These are phyloP conservation scores for Thunnus thynnus DNA, from an alignment of 2,113 vertebrate genomes.

Conservation along the genomic window DNA sequence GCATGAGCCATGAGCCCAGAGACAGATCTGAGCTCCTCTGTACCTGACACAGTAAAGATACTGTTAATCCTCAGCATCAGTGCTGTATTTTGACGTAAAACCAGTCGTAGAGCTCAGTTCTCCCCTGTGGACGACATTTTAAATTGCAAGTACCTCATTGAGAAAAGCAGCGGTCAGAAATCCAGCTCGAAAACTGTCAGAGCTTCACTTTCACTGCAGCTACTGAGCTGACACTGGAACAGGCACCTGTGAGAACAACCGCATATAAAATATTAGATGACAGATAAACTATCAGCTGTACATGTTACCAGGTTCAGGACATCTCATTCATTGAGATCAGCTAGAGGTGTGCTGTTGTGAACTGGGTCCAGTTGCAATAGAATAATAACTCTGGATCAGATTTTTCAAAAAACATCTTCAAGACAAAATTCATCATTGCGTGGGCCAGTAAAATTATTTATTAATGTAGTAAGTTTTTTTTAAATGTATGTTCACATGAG, in stretches of 20 bases:
- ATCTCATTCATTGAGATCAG: neutral
- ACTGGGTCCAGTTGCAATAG: too few relatives aligned
- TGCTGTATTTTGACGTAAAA: neutral
- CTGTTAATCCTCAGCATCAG: neutral
- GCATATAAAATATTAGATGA: neutral
- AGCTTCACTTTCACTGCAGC: constrained; percentile 12
- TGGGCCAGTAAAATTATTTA: too few relatives aligned
- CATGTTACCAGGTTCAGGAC: neutral
- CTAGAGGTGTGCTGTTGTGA: too few relatives aligned
- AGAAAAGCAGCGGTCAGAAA: constrained; percentile 8
- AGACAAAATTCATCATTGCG: too few relatives aligned
- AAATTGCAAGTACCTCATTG: constrained; percentile 69
- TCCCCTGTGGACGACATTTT: too few relatives aligned
- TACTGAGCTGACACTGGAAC: neutral
- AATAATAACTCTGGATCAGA: too few relatives aligned
- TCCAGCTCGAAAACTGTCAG: constrained; percentile 11
- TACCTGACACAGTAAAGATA: constrained; percentile 62
- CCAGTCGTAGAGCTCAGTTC: neutral
- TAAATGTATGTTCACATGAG: too few relatives aligned
- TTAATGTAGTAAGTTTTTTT: too few relatives aligned
- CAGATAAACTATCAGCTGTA: neutral
- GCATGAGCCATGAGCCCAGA: constrained; percentile 77
- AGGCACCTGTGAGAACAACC: constrained; percentile 3
- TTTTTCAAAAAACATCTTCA: too few relatives aligned
- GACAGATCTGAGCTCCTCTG: constrained; percentile 68